Evolutionary conservation across 2,113 vertebrate species (phyloP), one percentile per base, ranked within the genome.

Genomic region (Nycticorax nycticorax): DNA sequence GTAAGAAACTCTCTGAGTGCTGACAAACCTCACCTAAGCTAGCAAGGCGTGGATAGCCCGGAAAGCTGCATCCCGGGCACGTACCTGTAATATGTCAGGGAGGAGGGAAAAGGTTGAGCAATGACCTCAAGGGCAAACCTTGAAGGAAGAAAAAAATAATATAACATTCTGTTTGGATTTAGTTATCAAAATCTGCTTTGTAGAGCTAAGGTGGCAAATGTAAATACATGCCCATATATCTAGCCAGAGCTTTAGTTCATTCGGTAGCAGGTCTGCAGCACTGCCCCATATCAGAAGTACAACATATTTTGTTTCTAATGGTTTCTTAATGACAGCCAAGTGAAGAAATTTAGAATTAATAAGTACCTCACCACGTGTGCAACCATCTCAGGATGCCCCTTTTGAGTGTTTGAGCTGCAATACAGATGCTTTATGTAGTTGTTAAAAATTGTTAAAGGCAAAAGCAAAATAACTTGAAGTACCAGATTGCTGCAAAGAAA

Each of bases 161-260:
- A 53, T 15, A 72, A 17, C 17, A 1, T 53, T 89, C 73, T 95
- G 32, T 81, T 91, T 91, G 79, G 21, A 72, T 92, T 81, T 74
- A 22, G 52, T 75, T 92, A 92, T 79, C 77, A 72, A 75, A 80
- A 78, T 89, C 92, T 62, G 15, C n/a, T 92, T 87, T 92, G 95
- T 72, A 78, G 88, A 95, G 21, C 39, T 72, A 72, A 81, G 39
- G 56, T 87, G 60, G 60, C 27, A 78, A 93, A 82, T 57, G 75
- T 39, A 95, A 96, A 93, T 53, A 88, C 24, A 24, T 16, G 19
- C 32, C 26, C 91, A 8, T 37, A 18, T 68, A 56, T 26, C 64
- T 33, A 91, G 39, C 10, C 24, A 78, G 39, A 60, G 39, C 13
- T 62, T 73, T 80, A 53, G 43, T 52, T 93, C 19, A 12, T 62